A percentile compares a stretch with the other conserved stretches of the same genome.
Conservation (phyloP, 2,113 vertebrate genomes). For the Ceuthmochares aereus region DNA sequence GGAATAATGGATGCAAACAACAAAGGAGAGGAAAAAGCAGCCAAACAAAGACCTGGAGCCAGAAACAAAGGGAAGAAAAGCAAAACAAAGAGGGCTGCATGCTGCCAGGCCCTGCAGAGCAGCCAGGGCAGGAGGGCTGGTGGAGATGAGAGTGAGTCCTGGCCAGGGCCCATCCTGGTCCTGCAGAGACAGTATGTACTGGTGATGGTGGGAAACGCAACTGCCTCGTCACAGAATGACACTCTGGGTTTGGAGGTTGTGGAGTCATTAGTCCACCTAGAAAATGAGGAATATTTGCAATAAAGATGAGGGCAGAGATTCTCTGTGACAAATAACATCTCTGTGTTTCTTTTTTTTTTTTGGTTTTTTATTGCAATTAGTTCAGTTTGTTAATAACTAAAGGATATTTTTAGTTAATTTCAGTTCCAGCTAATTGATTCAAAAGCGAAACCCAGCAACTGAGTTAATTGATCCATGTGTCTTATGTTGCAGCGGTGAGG, state of each 20-base stretch:
- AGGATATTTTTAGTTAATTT: constrained; percentile 76
- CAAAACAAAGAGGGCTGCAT: constrained; percentile 16
- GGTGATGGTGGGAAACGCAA: neutral
- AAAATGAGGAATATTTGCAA: constrained; percentile 20
- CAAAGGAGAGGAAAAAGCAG: neutral
- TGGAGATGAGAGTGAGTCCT: neutral
- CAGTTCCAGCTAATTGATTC: constrained; percentile 69
- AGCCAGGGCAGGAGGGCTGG: neutral
- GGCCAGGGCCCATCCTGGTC: fast-evolving
- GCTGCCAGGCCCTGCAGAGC: neutral
- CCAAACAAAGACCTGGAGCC: constrained; percentile 43
- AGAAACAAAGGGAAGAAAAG: constrained; percentile 48
- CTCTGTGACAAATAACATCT: constrained; percentile 28
- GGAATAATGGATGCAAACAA: neutral
- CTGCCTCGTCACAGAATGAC: neutral
- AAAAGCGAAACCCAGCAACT: constrained; percentile 69
- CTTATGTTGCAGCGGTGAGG: constrained; percentile 19
- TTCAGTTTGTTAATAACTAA: constrained; percentile 70
- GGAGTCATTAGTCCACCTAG: constrained; percentile 7
- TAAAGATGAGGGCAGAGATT: constrained; percentile 30
- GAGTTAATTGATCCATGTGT: constrained; percentile 70
- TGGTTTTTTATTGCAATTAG: constrained; percentile 63
- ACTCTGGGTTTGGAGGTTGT: neutral
- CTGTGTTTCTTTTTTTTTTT: neutral
- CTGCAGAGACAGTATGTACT: neutral